Conservation (phyloP, 2,797 vertebrate species). For the Ceryle rudis region DNA sequence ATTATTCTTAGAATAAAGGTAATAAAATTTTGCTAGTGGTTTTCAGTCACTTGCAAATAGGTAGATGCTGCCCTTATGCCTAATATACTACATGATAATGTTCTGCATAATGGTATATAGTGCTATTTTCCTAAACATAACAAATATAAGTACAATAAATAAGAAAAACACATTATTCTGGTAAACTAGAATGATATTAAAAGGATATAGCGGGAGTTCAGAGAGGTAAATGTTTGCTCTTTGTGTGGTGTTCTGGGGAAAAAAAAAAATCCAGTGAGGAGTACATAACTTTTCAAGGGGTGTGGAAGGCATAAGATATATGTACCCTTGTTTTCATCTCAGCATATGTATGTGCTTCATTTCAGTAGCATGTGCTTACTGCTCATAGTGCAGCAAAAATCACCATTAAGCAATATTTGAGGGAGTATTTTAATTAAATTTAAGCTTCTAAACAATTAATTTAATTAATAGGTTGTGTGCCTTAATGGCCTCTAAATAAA, state of each 20-base stretch:
- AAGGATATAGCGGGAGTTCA: neutral
- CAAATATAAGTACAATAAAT: neutral
- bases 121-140: neutral
- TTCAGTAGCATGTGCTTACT: neutral
- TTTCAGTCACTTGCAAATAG: neutral
- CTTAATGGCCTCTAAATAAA: neutral
- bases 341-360: neutral
- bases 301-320: neutral
- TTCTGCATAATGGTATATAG: neutral
- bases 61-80: neutral
- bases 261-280: neutral
- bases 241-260: neutral
- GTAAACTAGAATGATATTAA: neutral
- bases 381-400: neutral
- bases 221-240: neutral
- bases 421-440: neutral
- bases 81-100: accelerated
- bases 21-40: neutral
- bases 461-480: neutral
- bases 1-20: neutral
- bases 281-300: neutral
- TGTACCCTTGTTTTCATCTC: neutral
- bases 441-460: neutral
- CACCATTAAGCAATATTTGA: neutral
- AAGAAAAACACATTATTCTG: neutral